Percentiles rank a stretch among this genome's conserved stretches.
Conservation (phyloP, 2,888 invertebrate species). For the Aspidiotus destructor region DNA sequence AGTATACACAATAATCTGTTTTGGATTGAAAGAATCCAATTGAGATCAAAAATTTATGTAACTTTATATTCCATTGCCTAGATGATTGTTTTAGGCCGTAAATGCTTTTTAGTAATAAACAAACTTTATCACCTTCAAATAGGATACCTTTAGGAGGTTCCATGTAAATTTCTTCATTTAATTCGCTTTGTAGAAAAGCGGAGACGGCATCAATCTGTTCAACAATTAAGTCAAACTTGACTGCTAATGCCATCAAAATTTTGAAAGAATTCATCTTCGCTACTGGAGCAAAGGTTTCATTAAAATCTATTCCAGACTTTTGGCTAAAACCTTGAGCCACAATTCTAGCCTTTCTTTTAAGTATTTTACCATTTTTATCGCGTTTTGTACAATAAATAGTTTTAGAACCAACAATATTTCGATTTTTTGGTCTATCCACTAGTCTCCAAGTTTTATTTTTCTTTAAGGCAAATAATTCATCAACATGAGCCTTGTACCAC, state of each 20-base stretch:
- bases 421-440: neutral
- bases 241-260: conserved; percentile 31
- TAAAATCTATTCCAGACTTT: conserved; percentile 34
- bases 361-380: conserved; percentile 1
- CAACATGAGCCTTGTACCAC: neutral
- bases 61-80: conserved; percentile 33
- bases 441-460: conserved; percentile 5
- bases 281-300: conserved; percentile 36
- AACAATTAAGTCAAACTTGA: conserved; percentile 30
- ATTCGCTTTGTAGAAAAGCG: conserved; percentile 33
- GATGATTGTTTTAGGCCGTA: conserved; percentile 35
- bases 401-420: conserved; percentile 9
- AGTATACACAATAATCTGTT: conserved; percentile 7
- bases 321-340: conserved; percentile 35
- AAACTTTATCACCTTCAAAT: conserved; percentile 21
- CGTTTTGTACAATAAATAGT: conserved; percentile 12
- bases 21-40: neutral
- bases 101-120: conserved; percentile 24
- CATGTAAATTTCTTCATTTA: conserved; percentile 34
- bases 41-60: conserved; percentile 21
- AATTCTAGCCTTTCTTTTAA: conserved; percentile 30
- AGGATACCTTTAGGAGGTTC: conserved; percentile 26
- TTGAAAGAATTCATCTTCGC: conserved; percentile 30
- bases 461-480: conserved; percentile 1
- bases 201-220: conserved; percentile 35